Conservation (phyloP, 2,888 invertebrate genomes). For the Anoplius nigerrimus region DNA sequence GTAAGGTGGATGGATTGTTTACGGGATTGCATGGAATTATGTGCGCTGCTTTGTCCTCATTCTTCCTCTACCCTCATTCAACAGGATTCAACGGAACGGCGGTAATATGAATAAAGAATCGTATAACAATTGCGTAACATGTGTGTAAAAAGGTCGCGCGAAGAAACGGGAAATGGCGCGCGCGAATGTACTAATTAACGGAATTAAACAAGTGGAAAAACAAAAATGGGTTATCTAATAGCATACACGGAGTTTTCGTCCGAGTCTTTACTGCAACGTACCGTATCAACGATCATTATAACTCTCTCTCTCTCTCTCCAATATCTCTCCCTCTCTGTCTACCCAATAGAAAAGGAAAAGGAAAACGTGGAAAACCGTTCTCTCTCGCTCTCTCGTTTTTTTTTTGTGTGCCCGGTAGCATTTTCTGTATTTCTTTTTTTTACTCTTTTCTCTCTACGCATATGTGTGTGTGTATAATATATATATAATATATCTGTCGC, state of each 20-base stretch:
- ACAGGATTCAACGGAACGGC: conserved; percentile 36
- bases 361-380: conserved; percentile 44
- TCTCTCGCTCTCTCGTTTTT: conserved; percentile 20
- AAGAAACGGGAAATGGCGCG: conserved; percentile 34
- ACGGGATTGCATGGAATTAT: too few relatives aligned
- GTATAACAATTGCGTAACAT: conserved; percentile 12
- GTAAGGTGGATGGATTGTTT: too few relatives aligned
- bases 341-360: conserved; percentile 30
- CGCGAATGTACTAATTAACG: conserved; percentile 34
- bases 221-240: conserved; percentile 5
- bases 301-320: conserved; percentile 1
- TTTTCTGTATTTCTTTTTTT: background rate
- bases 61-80: too few relatives aligned
- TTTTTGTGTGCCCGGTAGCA: background rate
- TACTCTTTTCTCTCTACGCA: conserved; percentile 12
- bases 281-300: conserved; percentile 26
- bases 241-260: too few relatives aligned
- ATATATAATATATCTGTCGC: conserved; percentile 18
- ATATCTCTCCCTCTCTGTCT: conserved; percentile 20
- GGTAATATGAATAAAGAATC: conserved; percentile 37
- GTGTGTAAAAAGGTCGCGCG: conserved; percentile 24
- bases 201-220: conserved; percentile 23
- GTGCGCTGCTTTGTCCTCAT: too few relatives aligned
- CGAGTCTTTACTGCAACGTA: conserved; percentile 6
- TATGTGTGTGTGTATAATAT: conserved; percentile 16